phyloP scores from a whole-genome alignment of 1,140 invertebrate genomes.

The Leptinotarsa undecemlineata region DNA sequence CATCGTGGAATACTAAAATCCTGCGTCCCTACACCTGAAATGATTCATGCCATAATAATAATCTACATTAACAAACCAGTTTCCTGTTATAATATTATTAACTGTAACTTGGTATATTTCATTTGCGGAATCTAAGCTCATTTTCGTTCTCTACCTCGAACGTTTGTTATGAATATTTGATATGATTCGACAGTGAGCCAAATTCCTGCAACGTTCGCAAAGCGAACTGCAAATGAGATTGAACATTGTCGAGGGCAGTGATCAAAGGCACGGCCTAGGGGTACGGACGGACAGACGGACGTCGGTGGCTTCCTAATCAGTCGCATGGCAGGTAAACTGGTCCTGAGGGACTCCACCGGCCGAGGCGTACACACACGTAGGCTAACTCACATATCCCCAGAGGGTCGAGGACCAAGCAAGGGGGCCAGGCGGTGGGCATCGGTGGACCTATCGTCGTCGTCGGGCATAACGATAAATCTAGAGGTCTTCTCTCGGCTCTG shows the following conservation, averaged over 20 bases:
- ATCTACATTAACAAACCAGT: too few species aligned
- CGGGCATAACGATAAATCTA: conserved; percentile 51
- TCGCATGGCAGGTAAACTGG: conserved; percentile 53
- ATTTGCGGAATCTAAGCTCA: too few species aligned
- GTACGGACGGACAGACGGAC: conserved; percentile 13
- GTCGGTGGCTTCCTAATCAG: conserved; percentile 51
- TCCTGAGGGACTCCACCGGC: conserved; percentile 39
- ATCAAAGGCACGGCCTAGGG: conserved; percentile 23
- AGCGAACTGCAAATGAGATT: conserved; percentile 14
- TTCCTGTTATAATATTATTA: too few species aligned
- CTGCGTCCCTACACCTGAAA: too few species aligned
- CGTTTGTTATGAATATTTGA: neutral
- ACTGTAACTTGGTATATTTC: too few species aligned
- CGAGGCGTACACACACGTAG: conserved; percentile 46
- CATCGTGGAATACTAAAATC: too few species aligned
- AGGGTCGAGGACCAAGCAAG: conserved; percentile 25
- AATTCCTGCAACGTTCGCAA: conserved; percentile 4
- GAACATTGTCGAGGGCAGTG: conserved; percentile 12
- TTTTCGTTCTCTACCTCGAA: too few species aligned
- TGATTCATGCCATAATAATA: too few species aligned
- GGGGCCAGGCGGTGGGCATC: conserved; percentile 9
- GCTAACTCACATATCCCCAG: conserved; percentile 52
- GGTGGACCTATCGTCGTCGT: conserved; percentile 44
- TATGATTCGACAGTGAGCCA: neutral
- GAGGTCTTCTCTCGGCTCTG: conserved; percentile 21